Base-by-base conservation (phyloP, 2,888 invertebrate genomes). In the Xestia ashworthii region DNA sequence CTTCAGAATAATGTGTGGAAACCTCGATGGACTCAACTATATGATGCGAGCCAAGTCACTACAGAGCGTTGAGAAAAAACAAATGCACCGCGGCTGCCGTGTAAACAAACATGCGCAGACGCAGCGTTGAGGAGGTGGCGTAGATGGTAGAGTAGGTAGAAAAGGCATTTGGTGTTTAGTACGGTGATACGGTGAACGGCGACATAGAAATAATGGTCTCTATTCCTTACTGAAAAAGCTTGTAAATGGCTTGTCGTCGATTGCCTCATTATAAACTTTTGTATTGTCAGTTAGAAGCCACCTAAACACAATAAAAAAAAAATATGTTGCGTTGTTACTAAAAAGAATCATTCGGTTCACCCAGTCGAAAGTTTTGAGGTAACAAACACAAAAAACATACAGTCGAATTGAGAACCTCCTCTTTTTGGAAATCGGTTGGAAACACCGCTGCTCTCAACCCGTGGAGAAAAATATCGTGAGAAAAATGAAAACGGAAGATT, bases 91-190 rank as follows among this genome's bases (percentile, higher is more conserved):
- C 92, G 91, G 88, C 91, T 84, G 90, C 89, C 89, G 91, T 86
- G 92, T 94, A 94, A 95, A 95, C 94, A 95, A 94, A 94, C 92
- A 91, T 83, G 87, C 87, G 85, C 89, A 71, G 72, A 76, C 84
- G 77, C 88, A 66, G 25, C 79, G 9, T 11, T 71, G 90, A 82
- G 4, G 44, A 85, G 25, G 32, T 75, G 50, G 25, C n/a, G 16
- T 74, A 92, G 91, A 91, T 71, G 80, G 32, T 81, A 60, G 75
- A 82, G n/a, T 90, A 89, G 87, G 88, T 78, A 88, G 48, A 5
- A 79, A 76, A 19, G 9, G 1, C 8, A 1, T 5, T 32, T 11
- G 3, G 32, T 25, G 3, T 78, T 76, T 32, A 16, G 22, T 46
- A 8, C 32, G 32, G 32, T 32, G 32, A 32, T 32, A 50, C 11